A percentile compares a stretch with the other conserved stretches of the same genome.
Evolutionary conservation across 2,797 vertebrate genomes (phyloP).

Genomic region (Pseudochromis fuscus): DNA sequence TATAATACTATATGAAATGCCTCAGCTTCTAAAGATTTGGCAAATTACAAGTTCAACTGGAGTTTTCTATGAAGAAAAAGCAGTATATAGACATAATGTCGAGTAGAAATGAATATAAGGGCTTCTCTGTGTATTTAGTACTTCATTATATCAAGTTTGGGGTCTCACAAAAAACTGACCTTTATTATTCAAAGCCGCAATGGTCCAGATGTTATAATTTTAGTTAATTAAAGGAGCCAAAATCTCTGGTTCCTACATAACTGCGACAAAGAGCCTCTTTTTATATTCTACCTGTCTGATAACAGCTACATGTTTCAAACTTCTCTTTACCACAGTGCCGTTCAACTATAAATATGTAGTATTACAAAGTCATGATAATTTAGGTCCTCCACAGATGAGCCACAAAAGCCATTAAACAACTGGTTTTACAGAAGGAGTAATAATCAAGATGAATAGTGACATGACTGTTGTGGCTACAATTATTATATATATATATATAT

Average conservation of each 20-base stretch:
- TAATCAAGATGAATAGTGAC: not conserved
- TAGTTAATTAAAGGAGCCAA: not conserved
- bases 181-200: conserved; percentile 6
- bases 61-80: conserved; percentile 9
- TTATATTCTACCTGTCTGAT: conserved; percentile 5
- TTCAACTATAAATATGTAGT: conserved; percentile 5
- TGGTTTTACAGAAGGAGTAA: conserved; percentile 21
- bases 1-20: not conserved
- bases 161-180: conserved; percentile 4
- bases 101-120: not conserved
- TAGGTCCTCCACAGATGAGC: conserved; percentile 17
- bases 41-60: not conserved
- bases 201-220: conserved; percentile 5
- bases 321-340: not conserved
- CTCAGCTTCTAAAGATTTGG: not conserved
- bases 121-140: not conserved
- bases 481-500: not conserved
- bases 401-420: not conserved
- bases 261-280: conserved; percentile 5
- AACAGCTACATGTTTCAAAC: not conserved
- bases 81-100: not conserved
- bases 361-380: conserved; percentile 12
- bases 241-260: too few relatives aligned
- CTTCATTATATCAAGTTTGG: not conserved
- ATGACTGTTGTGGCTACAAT: not conserved